These are phyloP conservation scores for Colinus virginianus DNA, from an alignment of 2,113 vertebrate species.

Conservation along the genomic window DNA sequence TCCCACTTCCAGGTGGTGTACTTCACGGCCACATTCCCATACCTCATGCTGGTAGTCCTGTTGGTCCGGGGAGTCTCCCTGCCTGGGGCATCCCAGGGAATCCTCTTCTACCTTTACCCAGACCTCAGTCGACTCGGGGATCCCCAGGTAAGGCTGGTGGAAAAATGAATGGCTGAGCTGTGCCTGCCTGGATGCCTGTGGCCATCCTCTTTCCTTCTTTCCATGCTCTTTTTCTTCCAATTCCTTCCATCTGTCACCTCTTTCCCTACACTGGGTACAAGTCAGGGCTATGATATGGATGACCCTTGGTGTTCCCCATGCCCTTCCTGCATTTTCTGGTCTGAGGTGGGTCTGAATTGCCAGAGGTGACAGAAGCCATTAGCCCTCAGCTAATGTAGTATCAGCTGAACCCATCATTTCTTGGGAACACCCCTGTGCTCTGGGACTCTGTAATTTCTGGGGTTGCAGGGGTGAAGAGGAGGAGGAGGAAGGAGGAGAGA, in stretches of 20 bases:
- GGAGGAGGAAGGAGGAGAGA: not conserved
- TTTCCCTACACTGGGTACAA: not conserved
- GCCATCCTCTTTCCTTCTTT: not conserved
- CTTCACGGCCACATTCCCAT: conserved; percentile 93
- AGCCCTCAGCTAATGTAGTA: rapidly evolving
- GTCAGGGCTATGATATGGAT: not conserved
- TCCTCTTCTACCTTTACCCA: conserved; percentile 93
- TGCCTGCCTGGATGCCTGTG: not conserved
- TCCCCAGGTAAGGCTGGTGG: conserved; percentile 84
- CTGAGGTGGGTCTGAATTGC: not conserved
- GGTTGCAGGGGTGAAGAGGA: not conserved
- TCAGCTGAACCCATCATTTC: rapidly evolving
- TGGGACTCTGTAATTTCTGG: not conserved
- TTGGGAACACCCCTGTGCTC: not conserved
- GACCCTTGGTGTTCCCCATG: not conserved
- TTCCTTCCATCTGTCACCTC: not conserved
- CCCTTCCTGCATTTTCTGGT: not conserved
- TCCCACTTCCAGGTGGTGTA: conserved; percentile 87
- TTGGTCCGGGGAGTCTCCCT: conserved; percentile 90
- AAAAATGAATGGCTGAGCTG: not conserved
- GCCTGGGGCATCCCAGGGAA: conserved; percentile 88
- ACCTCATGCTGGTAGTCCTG: conserved; percentile 92
- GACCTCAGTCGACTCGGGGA: conserved; percentile 89
- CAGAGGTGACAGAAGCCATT: not conserved
- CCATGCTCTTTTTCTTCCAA: not conserved